Evolutionary conservation across 2,797 vertebrate genomes (phyloP), one percentile per base, ranked within the genome.

Genomic region (Xyrichtys novacula): DNA sequence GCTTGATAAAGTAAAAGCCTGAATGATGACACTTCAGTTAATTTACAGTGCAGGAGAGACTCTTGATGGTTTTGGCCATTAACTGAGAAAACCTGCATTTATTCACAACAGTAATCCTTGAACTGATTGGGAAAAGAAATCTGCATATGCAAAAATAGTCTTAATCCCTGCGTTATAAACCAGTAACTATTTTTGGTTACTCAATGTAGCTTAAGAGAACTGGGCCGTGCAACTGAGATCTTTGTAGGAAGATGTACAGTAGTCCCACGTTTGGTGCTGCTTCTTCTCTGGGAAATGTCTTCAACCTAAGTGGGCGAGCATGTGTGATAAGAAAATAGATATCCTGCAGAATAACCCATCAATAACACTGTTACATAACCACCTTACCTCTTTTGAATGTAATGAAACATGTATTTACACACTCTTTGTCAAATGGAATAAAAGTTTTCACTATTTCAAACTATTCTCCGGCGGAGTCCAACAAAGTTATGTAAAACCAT

Each of bases 311-410:
- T 48, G 66, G 73, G 57, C n/a, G 23, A 55, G 60, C 10, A 0
- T 49, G 65, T 63, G 39, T 39, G 56, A 71, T 16, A 46, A 32
- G 17, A 60, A 25, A 60, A 28, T 17, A 6, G 62, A 73, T 36
- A 15, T 7, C 48, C 25, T 22, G 60, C 43, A 40, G 28, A 48
- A 31, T 0, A 44, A 34, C 36, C 38, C 29, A 25, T n/a, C 0
- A 1, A n/a, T 42, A 20, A 19, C 34, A 56, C 14, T 23, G 12
- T 58, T 64, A 38, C 53, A 53, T 58, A 64, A 73, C 22, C 42
- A 47, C 22, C 22, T 3, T 19, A 19, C 17, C 32, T 61, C 19
- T 57, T 42, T 1, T 2, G 0, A 59, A 25, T 20, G 42, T 15
- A 28, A 32, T 23, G 32, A 3, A 14, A 25, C 38, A 55, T 2